phyloP scores from a whole-genome alignment of 2,888 invertebrate species.

The Polylopha cassiicola region DNA sequence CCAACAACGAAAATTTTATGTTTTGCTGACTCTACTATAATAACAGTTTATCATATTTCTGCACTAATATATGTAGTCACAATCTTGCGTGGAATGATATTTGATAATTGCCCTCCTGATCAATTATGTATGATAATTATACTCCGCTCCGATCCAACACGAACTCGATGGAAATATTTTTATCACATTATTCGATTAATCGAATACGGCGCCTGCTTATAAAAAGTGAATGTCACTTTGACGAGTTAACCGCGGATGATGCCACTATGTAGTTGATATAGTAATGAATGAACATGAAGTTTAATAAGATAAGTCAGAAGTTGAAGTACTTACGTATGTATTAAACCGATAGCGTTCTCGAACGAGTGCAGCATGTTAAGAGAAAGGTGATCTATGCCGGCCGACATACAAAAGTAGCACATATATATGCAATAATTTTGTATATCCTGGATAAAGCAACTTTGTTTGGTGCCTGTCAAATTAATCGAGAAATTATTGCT shows the following conservation, averaged over 20 bases:
- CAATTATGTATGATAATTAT: conserved; percentile 21
- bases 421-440: too few relatives aligned
- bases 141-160: conserved; percentile 12
- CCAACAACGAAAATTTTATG: too few relatives aligned
- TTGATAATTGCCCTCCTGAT: conserved; percentile 19
- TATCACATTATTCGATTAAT: conserved; percentile 21
- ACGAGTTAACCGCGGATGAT: conserved; percentile 8
- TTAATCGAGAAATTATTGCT: too few relatives aligned
- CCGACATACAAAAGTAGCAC: too few relatives aligned
- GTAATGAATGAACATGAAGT: conserved; percentile 22
- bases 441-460: too few relatives aligned
- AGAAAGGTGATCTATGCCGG: too few relatives aligned
- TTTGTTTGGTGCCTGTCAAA: too few relatives aligned
- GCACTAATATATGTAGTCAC: conserved; percentile 14
- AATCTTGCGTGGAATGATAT: conserved; percentile 15
- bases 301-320: conserved; percentile 9
- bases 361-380: conserved; percentile 43
- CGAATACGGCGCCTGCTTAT: conserved; percentile 4
- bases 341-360: conserved; percentile 38
- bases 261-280: conserved; percentile 16
- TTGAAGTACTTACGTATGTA: conserved; percentile 38
- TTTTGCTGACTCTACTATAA: too few relatives aligned
- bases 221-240: conserved; percentile 6
- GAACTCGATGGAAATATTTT: conserved; percentile 7
- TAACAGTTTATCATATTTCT: not conserved